These are phyloP conservation scores for Corythoichthys haematopterus DNA, from an alignment of 2,113 vertebrate species.

Conservation along the genomic window DNA sequence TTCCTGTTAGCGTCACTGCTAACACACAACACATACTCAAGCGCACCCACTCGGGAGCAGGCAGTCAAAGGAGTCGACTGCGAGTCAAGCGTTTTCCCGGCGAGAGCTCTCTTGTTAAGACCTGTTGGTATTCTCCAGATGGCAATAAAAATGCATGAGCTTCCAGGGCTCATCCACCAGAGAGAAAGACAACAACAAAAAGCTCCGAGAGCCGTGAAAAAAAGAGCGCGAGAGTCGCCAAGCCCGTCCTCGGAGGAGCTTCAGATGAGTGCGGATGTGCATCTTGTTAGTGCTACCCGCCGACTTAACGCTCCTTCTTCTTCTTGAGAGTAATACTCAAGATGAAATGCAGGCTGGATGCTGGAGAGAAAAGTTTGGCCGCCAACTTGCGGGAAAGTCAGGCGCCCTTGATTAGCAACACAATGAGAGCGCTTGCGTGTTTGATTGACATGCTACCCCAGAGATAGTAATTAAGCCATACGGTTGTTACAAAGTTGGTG, in stretches of 20 bases:
- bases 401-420: neutral
- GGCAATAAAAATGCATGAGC: slow-evolving; percentile 73
- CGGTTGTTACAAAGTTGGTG: neutral
- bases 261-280: slow-evolving; percentile 54
- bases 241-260: slow-evolving; percentile 58
- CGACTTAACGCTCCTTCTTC: slow-evolving; percentile 36
- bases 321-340: slow-evolving; percentile 33
- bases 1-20: neutral
- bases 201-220: slow-evolving; percentile 40
- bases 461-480: neutral
- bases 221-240: slow-evolving; percentile 47
- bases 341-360: slow-evolving; percentile 24
- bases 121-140: slow-evolving; percentile 69
- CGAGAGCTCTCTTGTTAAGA: slow-evolving; percentile 64
- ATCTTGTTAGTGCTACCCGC: slow-evolving; percentile 59
- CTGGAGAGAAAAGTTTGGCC: slow-evolving; percentile 20
- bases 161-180: slow-evolving; percentile 62
- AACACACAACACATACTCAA: slow-evolving; percentile 17
- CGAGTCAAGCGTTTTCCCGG: slow-evolving; percentile 49
- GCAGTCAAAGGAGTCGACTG: slow-evolving; percentile 65
- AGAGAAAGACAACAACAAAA: slow-evolving; percentile 62
- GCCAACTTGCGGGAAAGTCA: neutral
- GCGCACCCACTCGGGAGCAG: slow-evolving; percentile 55
- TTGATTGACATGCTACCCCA: neutral
- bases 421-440: neutral